These are phyloP conservation scores for Rynchops niger DNA, from an alignment of 2,113 vertebrate genomes.

Conservation along the genomic window DNA sequence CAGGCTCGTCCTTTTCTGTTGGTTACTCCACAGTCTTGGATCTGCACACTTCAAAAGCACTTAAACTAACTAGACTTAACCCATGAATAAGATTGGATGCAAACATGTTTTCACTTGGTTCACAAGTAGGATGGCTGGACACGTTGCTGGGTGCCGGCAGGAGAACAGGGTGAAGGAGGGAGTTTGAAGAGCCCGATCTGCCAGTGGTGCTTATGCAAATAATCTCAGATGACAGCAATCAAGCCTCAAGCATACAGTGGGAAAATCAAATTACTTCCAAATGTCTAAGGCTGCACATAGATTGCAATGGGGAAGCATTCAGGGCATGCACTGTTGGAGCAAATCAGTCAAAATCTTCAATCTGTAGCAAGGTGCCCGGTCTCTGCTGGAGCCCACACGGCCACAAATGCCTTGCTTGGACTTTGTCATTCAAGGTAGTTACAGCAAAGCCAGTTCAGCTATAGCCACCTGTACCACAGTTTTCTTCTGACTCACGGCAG, in stretches of 20 bases:
- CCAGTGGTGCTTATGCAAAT: neutral
- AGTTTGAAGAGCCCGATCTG: neutral
- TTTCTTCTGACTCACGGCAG: neutral
- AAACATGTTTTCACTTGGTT: neutral
- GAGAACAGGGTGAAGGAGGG: neutral
- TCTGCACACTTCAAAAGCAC: neutral
- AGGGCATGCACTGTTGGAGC: neutral
- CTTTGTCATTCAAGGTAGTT: neutral
- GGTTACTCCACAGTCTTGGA: neutral
- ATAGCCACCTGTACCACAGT: neutral
- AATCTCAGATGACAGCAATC: neutral
- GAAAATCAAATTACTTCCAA: conserved; percentile 22
- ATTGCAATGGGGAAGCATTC: neutral
- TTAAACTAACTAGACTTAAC: neutral
- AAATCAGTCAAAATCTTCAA: neutral
- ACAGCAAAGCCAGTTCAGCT: neutral
- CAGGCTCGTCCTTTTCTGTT: neutral
- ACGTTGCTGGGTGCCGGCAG: neutral
- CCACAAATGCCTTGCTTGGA: neutral
- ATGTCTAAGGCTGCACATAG: neutral
- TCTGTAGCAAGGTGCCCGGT: neutral
- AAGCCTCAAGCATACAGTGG: neutral
- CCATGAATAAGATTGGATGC: neutral
- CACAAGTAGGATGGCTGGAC: neutral
- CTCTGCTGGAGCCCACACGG: neutral